Evolutionary conservation across 2,113 vertebrate species (phyloP).

Genomic region (Pluvialis apricaria): DNA sequence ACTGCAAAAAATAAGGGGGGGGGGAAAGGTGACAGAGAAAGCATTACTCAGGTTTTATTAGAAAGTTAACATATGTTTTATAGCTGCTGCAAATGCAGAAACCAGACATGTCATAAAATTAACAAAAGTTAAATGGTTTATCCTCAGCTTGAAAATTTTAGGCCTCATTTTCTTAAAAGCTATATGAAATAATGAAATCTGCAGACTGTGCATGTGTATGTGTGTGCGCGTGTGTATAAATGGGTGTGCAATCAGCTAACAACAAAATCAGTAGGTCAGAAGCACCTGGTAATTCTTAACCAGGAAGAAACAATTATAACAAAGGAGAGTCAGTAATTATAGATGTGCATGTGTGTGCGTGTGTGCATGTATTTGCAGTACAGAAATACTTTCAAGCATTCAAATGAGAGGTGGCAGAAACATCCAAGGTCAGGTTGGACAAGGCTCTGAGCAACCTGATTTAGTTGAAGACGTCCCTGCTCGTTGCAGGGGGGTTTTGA

Average conservation of each 20-base stretch:
- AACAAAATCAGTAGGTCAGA: not conserved
- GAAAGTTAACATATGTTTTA: slow-evolving; percentile 66
- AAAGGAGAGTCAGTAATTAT: not conserved
- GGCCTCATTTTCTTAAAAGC: slow-evolving; percentile 20
- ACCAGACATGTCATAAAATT: slow-evolving; percentile 52
- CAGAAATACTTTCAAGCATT: not conserved
- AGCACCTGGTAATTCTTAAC: not conserved
- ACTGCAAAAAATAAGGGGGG: accelerated
- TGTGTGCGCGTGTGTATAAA: not conserved
- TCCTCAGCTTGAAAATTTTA: slow-evolving; percentile 35
- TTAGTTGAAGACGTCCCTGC: not conserved
- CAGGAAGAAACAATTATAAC: not conserved
- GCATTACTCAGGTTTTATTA: slow-evolving; percentile 45
- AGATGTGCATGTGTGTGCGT: not conserved
- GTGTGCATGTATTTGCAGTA: not conserved
- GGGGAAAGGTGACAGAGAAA: slow-evolving; percentile 7
- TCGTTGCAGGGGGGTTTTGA: not conserved
- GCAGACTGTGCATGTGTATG: not conserved
- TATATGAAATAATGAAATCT: slow-evolving; percentile 6
- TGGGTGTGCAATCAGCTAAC: not conserved
- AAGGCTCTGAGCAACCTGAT: not conserved
- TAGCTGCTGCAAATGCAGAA: slow-evolving; percentile 56
- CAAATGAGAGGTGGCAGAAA: not conserved
- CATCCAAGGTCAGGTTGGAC: not conserved
- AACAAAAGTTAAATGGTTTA: slow-evolving; percentile 53